Evolutionary conservation across 2,113 vertebrate species (phyloP).

Genomic region (Miniopterus natalensis): DNA sequence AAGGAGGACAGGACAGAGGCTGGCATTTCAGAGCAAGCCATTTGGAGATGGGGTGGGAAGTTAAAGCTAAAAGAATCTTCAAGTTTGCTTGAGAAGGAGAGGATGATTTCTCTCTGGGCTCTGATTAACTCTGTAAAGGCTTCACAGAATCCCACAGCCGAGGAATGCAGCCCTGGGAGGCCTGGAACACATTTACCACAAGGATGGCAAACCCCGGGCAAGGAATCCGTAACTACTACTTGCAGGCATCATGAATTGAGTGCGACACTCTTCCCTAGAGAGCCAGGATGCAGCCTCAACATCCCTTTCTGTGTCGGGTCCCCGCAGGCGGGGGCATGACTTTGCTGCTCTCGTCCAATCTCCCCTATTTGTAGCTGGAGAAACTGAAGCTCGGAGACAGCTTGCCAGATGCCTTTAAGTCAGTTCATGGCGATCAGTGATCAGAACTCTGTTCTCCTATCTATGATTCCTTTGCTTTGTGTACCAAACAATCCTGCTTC

Average conservation of each 20-base stretch:
- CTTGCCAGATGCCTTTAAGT: not conserved
- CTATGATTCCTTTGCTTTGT: not conserved
- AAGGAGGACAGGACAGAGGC: not conserved
- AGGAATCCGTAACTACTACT: accelerated
- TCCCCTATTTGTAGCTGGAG: not conserved
- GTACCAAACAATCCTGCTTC: not conserved
- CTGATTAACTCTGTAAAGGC: not conserved
- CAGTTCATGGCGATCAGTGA: not conserved
- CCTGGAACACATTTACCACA: not conserved
- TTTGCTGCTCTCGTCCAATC: not conserved
- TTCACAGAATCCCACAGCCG: not conserved
- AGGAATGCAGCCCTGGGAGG: not conserved
- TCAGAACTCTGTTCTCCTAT: not conserved
- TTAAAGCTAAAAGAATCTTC: not conserved
- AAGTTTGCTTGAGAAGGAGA: not conserved
- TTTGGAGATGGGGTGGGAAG: not conserved
- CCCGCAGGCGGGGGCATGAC: not conserved
- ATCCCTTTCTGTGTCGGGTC: not conserved
- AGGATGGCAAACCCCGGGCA: not conserved
- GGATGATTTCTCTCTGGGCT: not conserved
- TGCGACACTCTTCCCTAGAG: not conserved
- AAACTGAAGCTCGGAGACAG: not conserved
- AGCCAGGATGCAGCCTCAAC: not conserved
- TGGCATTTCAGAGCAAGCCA: not conserved
- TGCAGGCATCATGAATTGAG: slow-evolving; percentile 24